Evolutionary conservation across 2,113 vertebrate species (phyloP).

Genomic region (Butastur rufipennis): DNA sequence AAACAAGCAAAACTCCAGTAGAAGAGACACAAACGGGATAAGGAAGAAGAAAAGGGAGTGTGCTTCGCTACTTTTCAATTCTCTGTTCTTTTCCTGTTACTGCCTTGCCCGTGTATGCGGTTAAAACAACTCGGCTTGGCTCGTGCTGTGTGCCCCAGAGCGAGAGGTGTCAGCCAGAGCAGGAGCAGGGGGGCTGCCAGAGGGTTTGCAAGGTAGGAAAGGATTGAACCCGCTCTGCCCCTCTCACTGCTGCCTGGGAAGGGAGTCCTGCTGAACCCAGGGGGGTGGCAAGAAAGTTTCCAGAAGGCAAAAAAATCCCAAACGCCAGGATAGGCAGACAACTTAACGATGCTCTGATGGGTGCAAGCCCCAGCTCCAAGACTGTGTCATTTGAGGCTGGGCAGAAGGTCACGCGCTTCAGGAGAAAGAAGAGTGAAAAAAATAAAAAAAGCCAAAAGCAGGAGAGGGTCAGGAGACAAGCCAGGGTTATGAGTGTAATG

Average conservation of each 20-base stretch:
- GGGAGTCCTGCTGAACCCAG: neutral
- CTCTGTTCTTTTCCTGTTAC: neutral
- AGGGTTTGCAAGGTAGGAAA: neutral
- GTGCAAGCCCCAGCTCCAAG: neutral
- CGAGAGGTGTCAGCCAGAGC: neutral
- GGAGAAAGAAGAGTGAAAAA: neutral
- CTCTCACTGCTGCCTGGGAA: neutral
- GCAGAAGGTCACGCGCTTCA: accelerated
- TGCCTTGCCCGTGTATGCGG: neutral
- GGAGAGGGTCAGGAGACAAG: neutral
- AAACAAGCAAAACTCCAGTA: neutral
- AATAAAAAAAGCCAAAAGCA: neutral
- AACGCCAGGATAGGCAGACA: no score
- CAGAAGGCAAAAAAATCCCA: neutral
- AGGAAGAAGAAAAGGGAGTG: neutral
- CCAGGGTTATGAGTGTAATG: neutral
- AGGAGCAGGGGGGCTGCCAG: neutral
- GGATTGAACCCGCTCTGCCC: neutral
- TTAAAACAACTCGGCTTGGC: accelerated
- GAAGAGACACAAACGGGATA: neutral
- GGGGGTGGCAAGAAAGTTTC: neutral
- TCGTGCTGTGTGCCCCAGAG: neutral
- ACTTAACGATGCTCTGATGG: accelerated
- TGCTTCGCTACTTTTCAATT: neutral
- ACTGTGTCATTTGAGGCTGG: neutral